phyloP scores from a whole-genome alignment of 2,797 vertebrate species.

The Pogonophryne albipinna region DNA sequence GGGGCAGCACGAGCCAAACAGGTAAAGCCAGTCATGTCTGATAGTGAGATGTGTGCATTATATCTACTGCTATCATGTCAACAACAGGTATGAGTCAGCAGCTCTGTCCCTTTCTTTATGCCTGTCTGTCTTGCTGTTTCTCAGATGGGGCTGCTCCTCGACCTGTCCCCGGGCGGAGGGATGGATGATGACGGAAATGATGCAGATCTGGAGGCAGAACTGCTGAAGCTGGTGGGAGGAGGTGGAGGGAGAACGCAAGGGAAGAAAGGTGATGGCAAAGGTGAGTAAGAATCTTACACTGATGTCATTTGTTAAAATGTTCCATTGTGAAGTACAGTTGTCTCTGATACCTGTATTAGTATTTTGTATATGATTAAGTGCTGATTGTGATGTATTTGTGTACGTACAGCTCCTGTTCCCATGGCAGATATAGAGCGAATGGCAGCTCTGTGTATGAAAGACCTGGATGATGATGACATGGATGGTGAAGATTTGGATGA shows the following conservation, averaged over 20 bases:
- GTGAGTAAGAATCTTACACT: slow-evolving; percentile 64
- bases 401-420: slow-evolving; percentile 83
- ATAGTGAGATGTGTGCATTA: background rate
- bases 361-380: background rate
- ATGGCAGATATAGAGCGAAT: slow-evolving; percentile 93
- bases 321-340: background rate
- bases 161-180: slow-evolving; percentile 85
- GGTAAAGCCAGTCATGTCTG: slow-evolving; percentile 66
- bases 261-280: slow-evolving; percentile 82
- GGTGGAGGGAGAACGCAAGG: slow-evolving; percentile 75
- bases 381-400: slow-evolving; percentile 2
- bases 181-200: slow-evolving; percentile 84
- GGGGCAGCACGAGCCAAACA: slow-evolving; percentile 87
- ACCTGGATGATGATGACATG: slow-evolving; percentile 87
- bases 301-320: background rate
- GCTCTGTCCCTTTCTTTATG: background rate
- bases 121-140: slow-evolving; percentile 11
- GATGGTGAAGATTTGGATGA: slow-evolving; percentile 87
- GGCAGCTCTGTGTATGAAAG: slow-evolving; percentile 94
- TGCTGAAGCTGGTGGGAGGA: slow-evolving; percentile 88
- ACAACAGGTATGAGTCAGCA: slow-evolving; percentile 21
- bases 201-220: slow-evolving; percentile 91
- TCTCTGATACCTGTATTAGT: background rate
- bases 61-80: background rate
- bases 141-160: slow-evolving; percentile 91